Conservation (phyloP, 2,113 vertebrate genomes). For the Oryzias celebensis region DNA sequence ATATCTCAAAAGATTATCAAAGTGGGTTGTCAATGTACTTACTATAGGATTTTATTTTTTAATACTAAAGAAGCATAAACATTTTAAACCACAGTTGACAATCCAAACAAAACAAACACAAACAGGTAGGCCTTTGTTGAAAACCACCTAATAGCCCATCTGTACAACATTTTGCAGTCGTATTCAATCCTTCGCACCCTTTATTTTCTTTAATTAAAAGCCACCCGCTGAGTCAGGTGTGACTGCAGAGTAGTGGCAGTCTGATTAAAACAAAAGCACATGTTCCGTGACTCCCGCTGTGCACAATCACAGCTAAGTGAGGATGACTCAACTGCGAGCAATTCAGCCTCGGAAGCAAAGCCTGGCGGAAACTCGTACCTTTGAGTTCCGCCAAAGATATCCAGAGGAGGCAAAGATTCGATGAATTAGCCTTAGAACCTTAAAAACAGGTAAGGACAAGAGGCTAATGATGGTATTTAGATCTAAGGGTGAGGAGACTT, state of each 20-base stretch:
- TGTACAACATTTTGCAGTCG: slow-evolving; percentile 1
- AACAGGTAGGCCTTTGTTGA: background rate
- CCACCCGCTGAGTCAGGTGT: slow-evolving; percentile 29
- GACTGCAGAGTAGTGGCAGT: slow-evolving; percentile 28
- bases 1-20: too few species aligned
- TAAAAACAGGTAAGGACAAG: slow-evolving; percentile 35
- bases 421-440: slow-evolving; percentile 39
- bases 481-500: slow-evolving; percentile 31
- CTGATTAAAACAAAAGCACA: slow-evolving; percentile 54
- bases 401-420: slow-evolving; percentile 17
- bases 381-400: slow-evolving; percentile 14
- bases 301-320: slow-evolving; percentile 37
- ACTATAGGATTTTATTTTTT: too few species aligned
- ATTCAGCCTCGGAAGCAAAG: slow-evolving; percentile 21
- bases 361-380: slow-evolving; percentile 27
- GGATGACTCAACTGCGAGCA: slow-evolving; percentile 62
- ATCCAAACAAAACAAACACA: too few species aligned
- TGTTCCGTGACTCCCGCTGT: slow-evolving; percentile 34
- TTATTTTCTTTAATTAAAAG: slow-evolving; percentile 31
- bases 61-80: too few species aligned
- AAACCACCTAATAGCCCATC: background rate
- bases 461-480: slow-evolving; percentile 38
- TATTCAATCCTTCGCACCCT: slow-evolving; percentile 5
- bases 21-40: too few species aligned
- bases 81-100: too few species aligned